These are phyloP conservation scores for Drosophila saltans DNA, from an alignment of 1,140 invertebrate species.

Conservation along the genomic window DNA sequence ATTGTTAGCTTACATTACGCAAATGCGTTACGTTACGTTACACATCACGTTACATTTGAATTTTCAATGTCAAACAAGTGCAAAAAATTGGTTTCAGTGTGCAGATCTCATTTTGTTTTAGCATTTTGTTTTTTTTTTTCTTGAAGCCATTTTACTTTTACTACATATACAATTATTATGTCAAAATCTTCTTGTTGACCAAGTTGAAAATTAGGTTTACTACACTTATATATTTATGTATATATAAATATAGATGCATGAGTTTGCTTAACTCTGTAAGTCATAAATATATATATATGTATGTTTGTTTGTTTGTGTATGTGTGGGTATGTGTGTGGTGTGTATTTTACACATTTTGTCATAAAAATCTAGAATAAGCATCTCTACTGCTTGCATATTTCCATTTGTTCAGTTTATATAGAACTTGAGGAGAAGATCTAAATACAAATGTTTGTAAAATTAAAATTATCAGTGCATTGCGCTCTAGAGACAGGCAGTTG, in stretches of 20 bases:
- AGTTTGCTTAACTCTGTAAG: slow-evolving; percentile 46
- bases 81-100: slow-evolving; percentile 38
- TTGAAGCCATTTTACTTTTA: slow-evolving; percentile 43
- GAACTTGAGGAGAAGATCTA: slow-evolving; percentile 58
- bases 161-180: slow-evolving; percentile 62
- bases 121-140: slow-evolving; percentile 40
- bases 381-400: slow-evolving; percentile 49
- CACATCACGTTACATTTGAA: not conserved
- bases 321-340: slow-evolving; percentile 13
- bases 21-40: too few species aligned
- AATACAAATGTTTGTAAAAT: slow-evolving; percentile 65
- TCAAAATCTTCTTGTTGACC: slow-evolving; percentile 56
- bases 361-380: slow-evolving; percentile 52
- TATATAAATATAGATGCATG: slow-evolving; percentile 39
- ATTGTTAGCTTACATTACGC: slow-evolving; percentile 1
- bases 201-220: slow-evolving; percentile 59
- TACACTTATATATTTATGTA: slow-evolving; percentile 33
- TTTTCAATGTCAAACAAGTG: slow-evolving; percentile 39
- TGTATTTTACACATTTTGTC: slow-evolving; percentile 38
- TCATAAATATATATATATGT: slow-evolving; percentile 58
- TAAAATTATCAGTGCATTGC: slow-evolving; percentile 82
- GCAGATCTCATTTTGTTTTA: slow-evolving; percentile 7
- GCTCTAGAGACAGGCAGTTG: slow-evolving; percentile 78
- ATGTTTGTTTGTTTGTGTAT: slow-evolving; percentile 29
- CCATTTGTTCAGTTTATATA: slow-evolving; percentile 39